A percentile compares a stretch with the other conserved stretches of the same genome.
Evolutionary conservation across 1,140 invertebrate species (phyloP).

Genomic region (Eupeodes corollae): DNA sequence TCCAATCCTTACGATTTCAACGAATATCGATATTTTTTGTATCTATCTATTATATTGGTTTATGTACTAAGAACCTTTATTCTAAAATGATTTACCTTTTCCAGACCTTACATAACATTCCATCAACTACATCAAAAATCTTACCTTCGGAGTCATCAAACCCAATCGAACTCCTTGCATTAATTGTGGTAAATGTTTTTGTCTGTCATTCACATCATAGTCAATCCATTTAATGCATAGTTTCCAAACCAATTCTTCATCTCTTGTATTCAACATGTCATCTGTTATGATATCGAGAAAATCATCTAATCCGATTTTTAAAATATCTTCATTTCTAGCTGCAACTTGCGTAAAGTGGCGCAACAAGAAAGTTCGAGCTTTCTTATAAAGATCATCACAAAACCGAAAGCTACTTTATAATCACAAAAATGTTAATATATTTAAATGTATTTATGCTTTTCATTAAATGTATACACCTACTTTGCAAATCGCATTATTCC

Average conservation of each 20-base stretch:
- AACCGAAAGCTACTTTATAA: constrained; percentile 20
- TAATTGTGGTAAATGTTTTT: constrained; percentile 54
- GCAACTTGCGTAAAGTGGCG: constrained; percentile 61
- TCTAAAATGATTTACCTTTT: too few species aligned
- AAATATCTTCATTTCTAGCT: constrained; percentile 56
- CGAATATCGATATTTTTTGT: too few species aligned
- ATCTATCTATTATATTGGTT: too few species aligned
- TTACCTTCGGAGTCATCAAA: constrained; percentile 68
- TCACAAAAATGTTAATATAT: not conserved
- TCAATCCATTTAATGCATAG: constrained; percentile 46
- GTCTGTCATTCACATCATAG: constrained; percentile 49
- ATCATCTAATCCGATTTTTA: constrained; percentile 56
- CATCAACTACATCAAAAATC: too few species aligned
- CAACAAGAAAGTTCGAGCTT: constrained; percentile 58
- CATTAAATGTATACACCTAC: constrained; percentile 20
- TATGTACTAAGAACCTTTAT: too few species aligned
- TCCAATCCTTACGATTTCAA: too few species aligned
- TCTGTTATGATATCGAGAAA: constrained; percentile 57
- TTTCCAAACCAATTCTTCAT: constrained; percentile 47
- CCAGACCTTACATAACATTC: not conserved
- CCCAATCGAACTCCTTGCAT: constrained; percentile 74
- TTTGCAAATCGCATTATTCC: constrained; percentile 69
- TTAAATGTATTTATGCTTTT: not conserved
- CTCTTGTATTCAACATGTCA: constrained; percentile 62
- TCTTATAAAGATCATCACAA: constrained; percentile 54